These are phyloP conservation scores for Gavia stellata DNA, from an alignment of 2,113 vertebrate species.

Conservation along the genomic window DNA sequence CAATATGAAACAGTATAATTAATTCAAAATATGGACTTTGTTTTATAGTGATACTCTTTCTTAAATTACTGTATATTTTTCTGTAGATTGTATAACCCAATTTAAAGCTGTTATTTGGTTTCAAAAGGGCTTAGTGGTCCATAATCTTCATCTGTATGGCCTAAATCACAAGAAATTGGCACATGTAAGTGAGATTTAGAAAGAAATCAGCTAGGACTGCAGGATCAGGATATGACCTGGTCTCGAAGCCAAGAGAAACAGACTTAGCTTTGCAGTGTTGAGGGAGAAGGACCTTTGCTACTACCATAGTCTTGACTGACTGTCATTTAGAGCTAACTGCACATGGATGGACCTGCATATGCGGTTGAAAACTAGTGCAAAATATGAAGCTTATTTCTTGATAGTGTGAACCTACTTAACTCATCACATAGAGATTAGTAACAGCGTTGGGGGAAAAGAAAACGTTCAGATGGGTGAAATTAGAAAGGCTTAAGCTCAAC, in stretches of 20 bases:
- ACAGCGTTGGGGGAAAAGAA: fast-evolving
- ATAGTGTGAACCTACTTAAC: neutral
- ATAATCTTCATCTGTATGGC: neutral
- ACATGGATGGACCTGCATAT: neutral
- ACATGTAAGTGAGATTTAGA: neutral
- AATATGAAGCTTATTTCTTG: neutral
- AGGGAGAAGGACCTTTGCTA: neutral
- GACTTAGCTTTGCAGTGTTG: neutral
- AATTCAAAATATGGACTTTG: neutral
- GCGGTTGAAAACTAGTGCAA: neutral
- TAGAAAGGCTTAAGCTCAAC: neutral
- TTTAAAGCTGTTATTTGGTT: neutral
- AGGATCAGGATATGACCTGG: neutral
- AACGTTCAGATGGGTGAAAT: neutral
- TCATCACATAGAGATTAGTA: neutral
- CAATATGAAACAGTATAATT: neutral
- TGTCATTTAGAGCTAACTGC: neutral
- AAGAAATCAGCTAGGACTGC: neutral
- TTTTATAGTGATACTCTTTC: neutral
- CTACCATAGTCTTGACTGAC: neutral
- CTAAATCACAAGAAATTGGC: neutral
- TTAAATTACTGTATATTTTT: neutral
- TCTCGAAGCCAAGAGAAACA: neutral
- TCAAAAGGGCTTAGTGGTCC: neutral
- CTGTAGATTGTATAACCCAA: neutral